A percentile compares a stretch with the other conserved stretches of the same genome.
Conservation (phyloP, 2,888 invertebrate genomes). For the Chromoteleia sp. region DNA sequence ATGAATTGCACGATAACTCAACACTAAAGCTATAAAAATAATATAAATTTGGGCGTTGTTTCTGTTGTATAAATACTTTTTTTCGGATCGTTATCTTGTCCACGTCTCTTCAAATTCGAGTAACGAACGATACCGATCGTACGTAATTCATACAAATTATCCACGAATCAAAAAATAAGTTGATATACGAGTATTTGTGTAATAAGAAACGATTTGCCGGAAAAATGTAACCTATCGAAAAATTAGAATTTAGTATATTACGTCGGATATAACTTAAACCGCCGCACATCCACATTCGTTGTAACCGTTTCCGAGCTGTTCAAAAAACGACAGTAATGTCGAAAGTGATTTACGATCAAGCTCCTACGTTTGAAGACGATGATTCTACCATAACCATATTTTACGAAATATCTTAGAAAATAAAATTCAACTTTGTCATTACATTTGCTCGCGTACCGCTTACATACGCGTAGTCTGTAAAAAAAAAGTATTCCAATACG, state of each 20-base stretch:
- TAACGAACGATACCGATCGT: too few relatives aligned
- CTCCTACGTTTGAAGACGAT: constrained; percentile 46
- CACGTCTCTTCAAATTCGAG: too few relatives aligned
- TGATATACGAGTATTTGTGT: constrained; percentile 30
- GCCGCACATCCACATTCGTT: constrained; percentile 56
- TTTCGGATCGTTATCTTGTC: too few relatives aligned
- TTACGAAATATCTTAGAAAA: constrained; percentile 51
- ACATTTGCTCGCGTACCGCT: constrained; percentile 12
- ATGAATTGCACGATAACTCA: too few relatives aligned
- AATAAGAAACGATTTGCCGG: constrained; percentile 49
- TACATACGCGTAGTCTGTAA: neutral
- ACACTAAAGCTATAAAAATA: too few relatives aligned
- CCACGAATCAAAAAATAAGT: too few relatives aligned
- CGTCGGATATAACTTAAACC: constrained; percentile 60
- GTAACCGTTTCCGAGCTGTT: constrained; percentile 61
- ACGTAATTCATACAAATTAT: too few relatives aligned
- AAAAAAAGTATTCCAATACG: neutral
- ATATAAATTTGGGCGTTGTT: too few relatives aligned
- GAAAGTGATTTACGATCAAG: constrained; percentile 52
- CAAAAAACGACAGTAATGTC: constrained; percentile 64
- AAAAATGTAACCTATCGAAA: constrained; percentile 51
- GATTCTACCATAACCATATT: constrained; percentile 57
- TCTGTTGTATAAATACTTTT: too few relatives aligned
- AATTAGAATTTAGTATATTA: constrained; percentile 62
- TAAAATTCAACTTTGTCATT: constrained; percentile 49